phyloP scores from a whole-genome alignment of 1,140 invertebrate species.

The Leptestheria dahalacensis region DNA sequence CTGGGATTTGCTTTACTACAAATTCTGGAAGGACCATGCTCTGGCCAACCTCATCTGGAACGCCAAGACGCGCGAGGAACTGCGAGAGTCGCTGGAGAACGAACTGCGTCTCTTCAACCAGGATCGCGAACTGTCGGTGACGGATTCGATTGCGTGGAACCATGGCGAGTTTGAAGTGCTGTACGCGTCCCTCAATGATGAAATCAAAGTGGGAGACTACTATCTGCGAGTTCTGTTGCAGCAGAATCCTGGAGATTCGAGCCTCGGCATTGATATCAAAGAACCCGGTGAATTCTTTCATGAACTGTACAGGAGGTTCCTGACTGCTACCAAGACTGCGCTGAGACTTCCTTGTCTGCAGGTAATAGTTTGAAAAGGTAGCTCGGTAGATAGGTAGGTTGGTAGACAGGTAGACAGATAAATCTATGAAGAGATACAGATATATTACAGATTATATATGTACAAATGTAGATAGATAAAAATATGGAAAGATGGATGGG shows the following conservation, averaged over 20 bases:
- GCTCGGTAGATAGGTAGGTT: background rate
- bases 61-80: slow-evolving; percentile 92
- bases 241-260: slow-evolving; percentile 47
- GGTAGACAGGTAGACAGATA: too few relatives aligned
- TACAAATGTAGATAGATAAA: too few relatives aligned
- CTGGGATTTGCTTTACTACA: slow-evolving; percentile 87
- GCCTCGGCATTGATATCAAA: slow-evolving; percentile 11
- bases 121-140: slow-evolving; percentile 71
- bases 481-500: too few relatives aligned
- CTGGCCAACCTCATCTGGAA: slow-evolving; percentile 98
- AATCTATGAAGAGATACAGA: too few relatives aligned
- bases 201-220: slow-evolving; percentile 97
- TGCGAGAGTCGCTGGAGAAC: slow-evolving; percentile 79
- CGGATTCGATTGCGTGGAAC: slow-evolving; percentile 86
- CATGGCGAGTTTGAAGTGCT: slow-evolving; percentile 90
- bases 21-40: slow-evolving; percentile 87
- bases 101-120: slow-evolving; percentile 79
- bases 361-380: slow-evolving; percentile 33
- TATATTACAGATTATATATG: too few relatives aligned
- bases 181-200: slow-evolving; percentile 84
- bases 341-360: slow-evolving; percentile 84
- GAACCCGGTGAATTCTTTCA: slow-evolving; percentile 83
- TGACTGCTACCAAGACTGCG: slow-evolving; percentile 75
- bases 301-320: slow-evolving; percentile 92
- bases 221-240: slow-evolving; percentile 84